Evolutionary conservation across 2,888 invertebrate genomes (phyloP).

Genomic region (Drosophila paranaensis): DNA sequence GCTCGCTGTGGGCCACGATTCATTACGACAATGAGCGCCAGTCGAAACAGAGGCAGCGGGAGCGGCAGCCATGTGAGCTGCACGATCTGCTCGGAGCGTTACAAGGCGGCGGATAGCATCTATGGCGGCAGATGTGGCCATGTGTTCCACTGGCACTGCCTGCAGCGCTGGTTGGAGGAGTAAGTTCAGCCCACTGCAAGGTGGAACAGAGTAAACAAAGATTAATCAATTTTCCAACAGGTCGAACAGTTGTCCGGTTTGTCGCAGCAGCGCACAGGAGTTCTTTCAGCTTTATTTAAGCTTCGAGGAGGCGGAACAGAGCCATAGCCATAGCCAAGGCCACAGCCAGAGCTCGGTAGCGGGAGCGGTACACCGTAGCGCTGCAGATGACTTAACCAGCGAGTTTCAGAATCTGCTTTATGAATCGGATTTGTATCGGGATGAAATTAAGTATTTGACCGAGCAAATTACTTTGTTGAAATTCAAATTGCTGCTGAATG

Average conservation of each 20-base stretch:
- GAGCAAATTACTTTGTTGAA: slow-evolving; percentile 4
- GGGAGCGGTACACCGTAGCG: neutral
- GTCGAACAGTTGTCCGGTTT: slow-evolving; percentile 69
- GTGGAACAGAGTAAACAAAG: neutral
- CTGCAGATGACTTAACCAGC: neutral
- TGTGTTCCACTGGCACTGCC: slow-evolving; percentile 58
- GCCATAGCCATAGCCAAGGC: neutral
- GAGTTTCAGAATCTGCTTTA: slow-evolving; percentile 59
- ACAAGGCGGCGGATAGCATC: slow-evolving; percentile 39
- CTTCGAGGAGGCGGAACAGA: slow-evolving; percentile 54
- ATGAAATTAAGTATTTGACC: slow-evolving; percentile 64
- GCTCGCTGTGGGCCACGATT: neutral
- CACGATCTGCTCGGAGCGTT: slow-evolving; percentile 57
- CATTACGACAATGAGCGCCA: slow-evolving; percentile 41
- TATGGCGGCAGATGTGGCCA: slow-evolving; percentile 58
- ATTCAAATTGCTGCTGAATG: neutral
- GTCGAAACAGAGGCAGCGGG: slow-evolving; percentile 11
- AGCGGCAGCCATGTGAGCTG: slow-evolving; percentile 36
- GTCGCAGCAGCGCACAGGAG: slow-evolving; percentile 43
- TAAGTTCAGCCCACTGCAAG: slow-evolving; percentile 38
- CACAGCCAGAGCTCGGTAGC: neutral
- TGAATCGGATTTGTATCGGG: slow-evolving; percentile 54
- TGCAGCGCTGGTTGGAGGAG: slow-evolving; percentile 58
- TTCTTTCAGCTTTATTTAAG: slow-evolving; percentile 61
- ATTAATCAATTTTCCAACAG: slow-evolving; percentile 37